Percentiles rank a stretch among this genome's conserved stretches.
These are phyloP conservation scores for Lottia scabra DNA, from an alignment of 2,888 invertebrate genomes.

Conservation along the genomic window DNA sequence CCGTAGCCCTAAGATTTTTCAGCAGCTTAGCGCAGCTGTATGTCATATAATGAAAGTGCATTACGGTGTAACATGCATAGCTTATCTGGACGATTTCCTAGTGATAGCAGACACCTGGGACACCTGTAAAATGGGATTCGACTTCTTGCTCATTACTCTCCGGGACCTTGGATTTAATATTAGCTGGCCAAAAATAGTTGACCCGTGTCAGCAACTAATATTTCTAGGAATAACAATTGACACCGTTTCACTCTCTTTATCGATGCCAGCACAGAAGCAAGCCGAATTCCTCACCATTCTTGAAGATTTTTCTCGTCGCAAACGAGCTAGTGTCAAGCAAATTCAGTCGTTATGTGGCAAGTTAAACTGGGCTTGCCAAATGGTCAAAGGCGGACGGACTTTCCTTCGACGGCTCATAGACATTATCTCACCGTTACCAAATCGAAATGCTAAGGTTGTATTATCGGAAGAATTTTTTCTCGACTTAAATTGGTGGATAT, in stretches of 20 bases:
- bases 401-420: background rate
- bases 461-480: background rate
- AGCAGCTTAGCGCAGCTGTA: background rate
- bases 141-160: background rate
- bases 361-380: background rate
- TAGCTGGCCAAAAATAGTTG: background rate
- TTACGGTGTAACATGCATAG: background rate
- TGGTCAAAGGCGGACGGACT: background rate
- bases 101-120: background rate
- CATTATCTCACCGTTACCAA: background rate
- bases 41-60: background rate
- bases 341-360: background rate
- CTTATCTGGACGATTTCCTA: constrained; percentile 8
- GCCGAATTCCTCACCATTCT: background rate
- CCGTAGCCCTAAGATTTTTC: background rate
- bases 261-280: background rate
- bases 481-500: background rate
- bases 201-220: background rate
- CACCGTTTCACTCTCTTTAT: background rate
- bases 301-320: background rate
- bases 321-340: background rate
- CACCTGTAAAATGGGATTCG: background rate
- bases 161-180: background rate
- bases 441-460: background rate
- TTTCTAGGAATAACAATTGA: background rate